These are phyloP conservation scores for Drosophila sordidapex DNA, from an alignment of 2,888 invertebrate species.

Conservation along the genomic window DNA sequence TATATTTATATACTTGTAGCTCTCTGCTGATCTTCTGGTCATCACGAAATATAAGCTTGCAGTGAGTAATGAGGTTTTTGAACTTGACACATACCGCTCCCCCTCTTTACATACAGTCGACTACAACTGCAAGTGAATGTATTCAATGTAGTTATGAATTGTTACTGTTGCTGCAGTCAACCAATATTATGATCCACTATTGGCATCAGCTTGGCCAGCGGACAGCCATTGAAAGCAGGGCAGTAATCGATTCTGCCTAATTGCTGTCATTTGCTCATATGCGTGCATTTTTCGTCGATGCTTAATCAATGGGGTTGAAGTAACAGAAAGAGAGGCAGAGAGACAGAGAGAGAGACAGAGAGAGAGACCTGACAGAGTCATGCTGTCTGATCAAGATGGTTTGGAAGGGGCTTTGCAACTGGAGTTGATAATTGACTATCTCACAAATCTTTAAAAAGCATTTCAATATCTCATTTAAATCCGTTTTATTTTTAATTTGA, in stretches of 20 bases:
- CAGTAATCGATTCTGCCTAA: conserved; percentile 45
- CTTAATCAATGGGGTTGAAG: conserved; percentile 44
- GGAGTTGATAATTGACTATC: not conserved
- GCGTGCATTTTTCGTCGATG: conserved; percentile 47
- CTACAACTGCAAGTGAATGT: conserved; percentile 19
- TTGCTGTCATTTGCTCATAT: conserved; percentile 63
- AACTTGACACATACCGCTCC: conserved; percentile 37
- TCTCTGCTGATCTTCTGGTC: conserved; percentile 11
- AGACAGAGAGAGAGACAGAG: not conserved
- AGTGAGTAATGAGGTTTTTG: conserved; percentile 66
- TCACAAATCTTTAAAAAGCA: not conserved
- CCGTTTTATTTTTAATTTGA: not conserved
- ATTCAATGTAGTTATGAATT: conserved; percentile 5
- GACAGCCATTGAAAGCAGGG: conserved; percentile 39
- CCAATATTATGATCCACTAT: conserved; percentile 6
- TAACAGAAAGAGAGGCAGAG: not conserved
- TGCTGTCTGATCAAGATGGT: conserved; percentile 23
- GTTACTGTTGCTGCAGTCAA: conserved; percentile 11
- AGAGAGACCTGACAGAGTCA: conserved; percentile 9
- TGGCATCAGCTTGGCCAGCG: conserved; percentile 11
- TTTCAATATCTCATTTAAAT: not conserved
- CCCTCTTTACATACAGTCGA: not conserved
- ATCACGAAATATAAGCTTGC: conserved; percentile 43
- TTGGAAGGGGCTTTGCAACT: not conserved
- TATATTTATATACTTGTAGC: conserved; percentile 24